Base-by-base conservation (phyloP, 1,140 invertebrate genomes). In the Panulirus ornatus region DNA sequence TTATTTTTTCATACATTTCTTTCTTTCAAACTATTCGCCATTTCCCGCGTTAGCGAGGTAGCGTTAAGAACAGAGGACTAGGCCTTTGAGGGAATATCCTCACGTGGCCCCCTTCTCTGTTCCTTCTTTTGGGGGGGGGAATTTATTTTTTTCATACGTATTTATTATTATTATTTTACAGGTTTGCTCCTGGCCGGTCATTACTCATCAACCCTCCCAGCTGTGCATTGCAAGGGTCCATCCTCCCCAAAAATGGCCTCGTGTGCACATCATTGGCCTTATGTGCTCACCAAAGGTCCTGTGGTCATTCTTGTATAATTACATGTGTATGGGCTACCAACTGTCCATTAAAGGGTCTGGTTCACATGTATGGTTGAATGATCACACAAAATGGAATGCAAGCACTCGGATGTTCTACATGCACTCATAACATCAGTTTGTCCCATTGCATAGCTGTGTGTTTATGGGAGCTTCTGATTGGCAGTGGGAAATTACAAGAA, bases 191-290 rank as follows among this genome's bases (percentile, higher is more conserved):
- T 42, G 40, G 40, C 27, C 40, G 36, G 47, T 34, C 54, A 75
- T 44, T 27, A 38, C 42, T 8, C n/a, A 38, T 40, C 44, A 63
- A 22, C 44, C 54, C 42, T 63, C 38, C 44, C 47, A 27, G 36
- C 40, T 34, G 58, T 44, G 38, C 40, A 42, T 75, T 14, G 22
- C 27, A 27, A 66, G 58, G 58, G 58, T 27, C n/a, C 58, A 30
- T 44, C 70, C 40, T 71, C 22, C 27, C 42, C 34, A 3, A 75
- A 85, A 75, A 30, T 75, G 70, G 70, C 44, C 27, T 30, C 9
- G 44, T 84, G 44, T 63, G 22, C 34, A 84, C 82, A 71, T 30
- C 34, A 84, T 84, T 63, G 54, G 40, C 40, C 82, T 71, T 47
- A 19, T 42, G 82, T 40, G 66, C 47, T 16, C 54, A 27, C n/a